A percentile compares a stretch with the other conserved stretches of the same genome.
These are phyloP conservation scores for Oxygymnocypris stewartii DNA, from an alignment of 2,113 vertebrate species.

Conservation along the genomic window DNA sequence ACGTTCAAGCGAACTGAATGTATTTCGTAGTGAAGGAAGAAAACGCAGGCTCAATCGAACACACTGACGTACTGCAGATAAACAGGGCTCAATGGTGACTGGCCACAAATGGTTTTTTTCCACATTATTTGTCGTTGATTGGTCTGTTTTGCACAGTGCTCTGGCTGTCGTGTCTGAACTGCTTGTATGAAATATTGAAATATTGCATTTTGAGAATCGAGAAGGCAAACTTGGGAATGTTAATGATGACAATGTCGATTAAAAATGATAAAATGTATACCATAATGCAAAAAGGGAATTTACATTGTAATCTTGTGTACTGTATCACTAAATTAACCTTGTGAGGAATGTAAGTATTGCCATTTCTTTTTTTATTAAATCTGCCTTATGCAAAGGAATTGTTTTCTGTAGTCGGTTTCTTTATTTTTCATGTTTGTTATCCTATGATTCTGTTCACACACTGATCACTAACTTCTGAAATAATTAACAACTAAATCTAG, in stretches of 20 bases:
- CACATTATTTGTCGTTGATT: slow-evolving; percentile 36
- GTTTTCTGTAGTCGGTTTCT: neutral
- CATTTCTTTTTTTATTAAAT: slow-evolving; percentile 72
- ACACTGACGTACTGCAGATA: slow-evolving; percentile 18
- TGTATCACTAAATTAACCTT: slow-evolving; percentile 65
- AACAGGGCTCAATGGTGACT: slow-evolving; percentile 3
- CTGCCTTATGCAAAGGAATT: slow-evolving; percentile 60
- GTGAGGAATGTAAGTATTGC: slow-evolving; percentile 66
- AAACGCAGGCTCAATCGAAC: neutral
- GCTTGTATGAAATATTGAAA: slow-evolving; percentile 37
- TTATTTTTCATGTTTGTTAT: neutral
- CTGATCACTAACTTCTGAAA: too few relatives aligned
- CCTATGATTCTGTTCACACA: too few relatives aligned
- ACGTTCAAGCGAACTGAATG: neutral
- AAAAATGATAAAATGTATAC: slow-evolving; percentile 46
- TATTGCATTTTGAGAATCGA: slow-evolving; percentile 35
- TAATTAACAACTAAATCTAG: too few relatives aligned
- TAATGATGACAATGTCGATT: slow-evolving; percentile 43
- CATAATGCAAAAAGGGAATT: slow-evolving; percentile 70
- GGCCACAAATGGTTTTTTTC: slow-evolving; percentile 14
- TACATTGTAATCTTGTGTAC: slow-evolving; percentile 64
- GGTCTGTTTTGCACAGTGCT: slow-evolving; percentile 64
- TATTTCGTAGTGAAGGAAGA: neutral
- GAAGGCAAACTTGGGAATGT: slow-evolving; percentile 39
- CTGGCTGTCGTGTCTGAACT: slow-evolving; percentile 55